These are phyloP conservation scores for Daubentonia madagascariensis DNA, from an alignment of 2,113 vertebrate species.

Conservation along the genomic window DNA sequence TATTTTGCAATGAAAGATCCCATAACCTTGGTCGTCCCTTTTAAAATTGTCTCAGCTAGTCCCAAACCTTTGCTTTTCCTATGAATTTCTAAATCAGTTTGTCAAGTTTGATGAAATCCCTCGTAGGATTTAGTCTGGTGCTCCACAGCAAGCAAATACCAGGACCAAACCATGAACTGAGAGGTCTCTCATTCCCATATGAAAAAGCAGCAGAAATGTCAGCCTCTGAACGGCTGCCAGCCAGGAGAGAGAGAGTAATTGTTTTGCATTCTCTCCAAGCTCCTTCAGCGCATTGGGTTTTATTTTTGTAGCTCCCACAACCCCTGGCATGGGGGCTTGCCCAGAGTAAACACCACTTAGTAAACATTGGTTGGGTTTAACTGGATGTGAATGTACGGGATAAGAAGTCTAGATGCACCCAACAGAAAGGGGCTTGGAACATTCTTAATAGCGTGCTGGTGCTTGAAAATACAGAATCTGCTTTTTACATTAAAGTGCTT, in stretches of 20 bases:
- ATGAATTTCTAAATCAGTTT: not conserved
- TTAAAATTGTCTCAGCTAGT: not conserved
- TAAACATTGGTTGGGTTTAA: not conserved
- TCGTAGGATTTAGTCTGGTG: not conserved
- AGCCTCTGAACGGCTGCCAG: not conserved
- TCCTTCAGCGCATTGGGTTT: not conserved
- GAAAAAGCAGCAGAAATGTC: not conserved
- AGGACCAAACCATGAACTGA: not conserved
- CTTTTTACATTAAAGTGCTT: not conserved
- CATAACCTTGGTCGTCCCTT: not conserved
- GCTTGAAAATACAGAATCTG: not conserved
- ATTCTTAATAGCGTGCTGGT: not conserved
- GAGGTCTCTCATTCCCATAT: not conserved
- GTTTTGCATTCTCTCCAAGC: not conserved
- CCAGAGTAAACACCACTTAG: not conserved
- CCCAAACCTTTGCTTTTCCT: not conserved
- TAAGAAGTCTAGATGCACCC: not conserved
- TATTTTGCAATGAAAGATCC: not conserved
- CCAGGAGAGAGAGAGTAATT: not conserved
- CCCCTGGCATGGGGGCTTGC: not conserved
- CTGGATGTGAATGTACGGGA: not conserved
- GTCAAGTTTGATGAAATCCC: not conserved
- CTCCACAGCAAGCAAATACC: not conserved
- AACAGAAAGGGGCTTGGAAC: not conserved
- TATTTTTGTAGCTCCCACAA: not conserved